Percentiles rank a stretch among this genome's conserved stretches.
phyloP scores from a whole-genome alignment of 2,888 invertebrate genomes.

The Lissonota sp. region DNA sequence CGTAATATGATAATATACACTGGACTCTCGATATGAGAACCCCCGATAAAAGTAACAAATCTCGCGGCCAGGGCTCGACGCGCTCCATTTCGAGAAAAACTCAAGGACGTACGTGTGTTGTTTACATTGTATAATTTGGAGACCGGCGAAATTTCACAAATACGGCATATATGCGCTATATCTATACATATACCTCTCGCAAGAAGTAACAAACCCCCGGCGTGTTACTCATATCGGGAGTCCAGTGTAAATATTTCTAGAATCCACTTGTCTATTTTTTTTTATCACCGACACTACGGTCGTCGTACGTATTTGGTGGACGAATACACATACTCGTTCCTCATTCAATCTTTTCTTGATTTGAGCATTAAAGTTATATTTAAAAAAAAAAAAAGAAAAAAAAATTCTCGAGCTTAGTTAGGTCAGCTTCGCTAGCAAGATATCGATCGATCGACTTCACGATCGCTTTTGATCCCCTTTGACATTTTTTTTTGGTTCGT shows the following conservation, averaged over 20 bases:
- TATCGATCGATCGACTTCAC: constrained; percentile 49
- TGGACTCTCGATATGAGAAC: too few relatives aligned
- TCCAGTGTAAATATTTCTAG: constrained; percentile 8
- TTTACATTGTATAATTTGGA: too few relatives aligned
- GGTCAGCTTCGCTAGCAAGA: constrained; percentile 57
- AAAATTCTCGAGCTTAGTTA: constrained; percentile 38
- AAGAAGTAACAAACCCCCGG: too few relatives aligned
- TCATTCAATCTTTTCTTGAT: constrained; percentile 25
- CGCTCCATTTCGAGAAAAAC: too few relatives aligned
- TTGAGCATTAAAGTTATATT: constrained; percentile 41
- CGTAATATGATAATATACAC: too few relatives aligned
- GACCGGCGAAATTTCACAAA: too few relatives aligned
- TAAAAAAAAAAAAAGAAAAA: constrained; percentile 21
- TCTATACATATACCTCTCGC: constrained; percentile 21
- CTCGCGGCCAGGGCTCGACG: too few relatives aligned
- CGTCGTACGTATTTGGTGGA: constrained; percentile 61
- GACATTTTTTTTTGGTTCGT: not conserved
- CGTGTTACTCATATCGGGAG: too few relatives aligned
- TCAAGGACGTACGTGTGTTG: not conserved
- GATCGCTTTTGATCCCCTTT: constrained; percentile 46
- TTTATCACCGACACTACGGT: constrained; percentile 58
- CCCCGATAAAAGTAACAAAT: too few relatives aligned
- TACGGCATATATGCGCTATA: too few relatives aligned
- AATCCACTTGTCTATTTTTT: constrained; percentile 51
- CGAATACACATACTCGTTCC: constrained; percentile 39